Conservation (phyloP, 2,888 invertebrate species). For the Lasiommata megera region DNA sequence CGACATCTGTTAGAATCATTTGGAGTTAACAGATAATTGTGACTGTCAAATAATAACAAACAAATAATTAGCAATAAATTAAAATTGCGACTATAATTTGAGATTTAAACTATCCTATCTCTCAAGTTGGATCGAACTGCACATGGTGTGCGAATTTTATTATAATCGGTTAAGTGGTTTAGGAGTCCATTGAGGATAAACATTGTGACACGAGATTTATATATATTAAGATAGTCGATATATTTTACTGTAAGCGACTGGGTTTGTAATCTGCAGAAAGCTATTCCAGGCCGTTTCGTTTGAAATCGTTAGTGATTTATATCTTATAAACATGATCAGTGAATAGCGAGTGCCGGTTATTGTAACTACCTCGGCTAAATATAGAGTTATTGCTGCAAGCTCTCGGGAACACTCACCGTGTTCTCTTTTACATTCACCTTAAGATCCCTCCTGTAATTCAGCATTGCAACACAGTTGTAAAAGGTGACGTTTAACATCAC, state of each 20-base stretch:
- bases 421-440: slow-evolving; percentile 27
- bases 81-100: no score
- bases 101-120: no score
- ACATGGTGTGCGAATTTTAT: no score
- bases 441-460: background rate
- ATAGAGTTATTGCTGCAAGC: slow-evolving; percentile 51
- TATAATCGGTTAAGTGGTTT: no score
- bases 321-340: slow-evolving; percentile 69
- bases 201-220: no score
- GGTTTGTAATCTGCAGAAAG: background rate
- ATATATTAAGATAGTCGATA: background rate
- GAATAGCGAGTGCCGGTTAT: slow-evolving; percentile 60
- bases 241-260: background rate
- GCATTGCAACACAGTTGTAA: background rate
- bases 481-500: no score
- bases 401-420: slow-evolving; percentile 42
- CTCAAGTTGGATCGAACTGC: no score
- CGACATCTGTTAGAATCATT: no score
- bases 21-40: no score
- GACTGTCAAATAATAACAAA: no score
- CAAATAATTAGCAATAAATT: no score
- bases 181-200: no score
- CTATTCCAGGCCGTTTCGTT: slow-evolving; percentile 25
- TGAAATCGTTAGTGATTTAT: slow-evolving; percentile 54
- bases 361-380: slow-evolving; percentile 57